These are phyloP conservation scores for Coregonus suidteri DNA, from an alignment of 2,797 vertebrate species.

Conservation along the genomic window DNA sequence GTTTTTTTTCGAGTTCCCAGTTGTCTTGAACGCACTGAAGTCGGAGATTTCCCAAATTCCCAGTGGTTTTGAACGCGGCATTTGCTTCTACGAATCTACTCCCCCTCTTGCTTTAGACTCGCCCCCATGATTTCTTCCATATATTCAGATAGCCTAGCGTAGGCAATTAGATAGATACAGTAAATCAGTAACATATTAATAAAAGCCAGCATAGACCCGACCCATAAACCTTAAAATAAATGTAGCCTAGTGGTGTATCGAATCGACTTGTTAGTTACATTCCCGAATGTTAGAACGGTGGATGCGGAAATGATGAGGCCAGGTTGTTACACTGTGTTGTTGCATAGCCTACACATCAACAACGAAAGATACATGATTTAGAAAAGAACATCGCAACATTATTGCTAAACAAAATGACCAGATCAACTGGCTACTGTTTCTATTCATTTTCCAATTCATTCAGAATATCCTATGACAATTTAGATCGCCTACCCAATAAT, in stretches of 20 bases:
- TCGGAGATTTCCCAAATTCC: too few species aligned
- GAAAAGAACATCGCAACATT: background rate
- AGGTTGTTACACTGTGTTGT: background rate
- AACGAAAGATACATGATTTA: background rate
- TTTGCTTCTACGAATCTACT: slow-evolving; percentile 31
- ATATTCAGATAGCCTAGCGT: background rate
- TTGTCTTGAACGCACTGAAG: too few species aligned
- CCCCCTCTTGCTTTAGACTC: slow-evolving; percentile 26
- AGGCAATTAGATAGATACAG: background rate
- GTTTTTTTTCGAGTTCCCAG: too few species aligned
- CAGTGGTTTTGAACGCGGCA: too few species aligned
- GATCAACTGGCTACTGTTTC: background rate
- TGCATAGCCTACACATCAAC: background rate
- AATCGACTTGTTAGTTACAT: background rate
- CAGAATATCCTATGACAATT: background rate
- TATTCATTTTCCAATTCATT: background rate
- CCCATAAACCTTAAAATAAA: background rate
- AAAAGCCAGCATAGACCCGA: background rate
- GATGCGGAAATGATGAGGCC: slow-evolving; percentile 24
- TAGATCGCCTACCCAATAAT: background rate
- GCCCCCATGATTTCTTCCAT: slow-evolving; percentile 1
- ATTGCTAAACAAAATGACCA: background rate
- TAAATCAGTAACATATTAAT: too few species aligned
- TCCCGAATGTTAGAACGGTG: background rate
- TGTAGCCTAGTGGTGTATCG: background rate